Base-by-base conservation (phyloP, 2,888 invertebrate species). In the Drosophila neonasuta region DNA sequence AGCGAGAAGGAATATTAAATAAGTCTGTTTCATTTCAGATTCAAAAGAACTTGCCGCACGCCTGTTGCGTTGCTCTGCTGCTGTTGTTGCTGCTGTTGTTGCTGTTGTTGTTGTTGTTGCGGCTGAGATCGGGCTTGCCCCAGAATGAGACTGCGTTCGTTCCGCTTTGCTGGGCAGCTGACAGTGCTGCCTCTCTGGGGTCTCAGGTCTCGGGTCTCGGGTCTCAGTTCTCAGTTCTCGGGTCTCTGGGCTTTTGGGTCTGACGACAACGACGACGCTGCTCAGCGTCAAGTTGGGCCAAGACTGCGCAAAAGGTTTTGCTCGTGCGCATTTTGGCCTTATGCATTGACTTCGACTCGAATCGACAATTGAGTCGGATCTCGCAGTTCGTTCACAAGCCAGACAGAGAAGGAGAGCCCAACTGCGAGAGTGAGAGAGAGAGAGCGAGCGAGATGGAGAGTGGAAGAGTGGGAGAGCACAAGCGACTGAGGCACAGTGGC, bases 151-250 rank as follows among this genome's bases (percentile, higher is more conserved):
- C 77, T 65, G 62, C 66, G 79, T 65, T 73, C 86, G 82, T 83
- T 86, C 76, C 84, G 86, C 82, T 86, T 81, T 68, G 79, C 57
- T 84, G 86, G 68, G 81, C 81, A 82, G 81, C 86, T 86, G 80
- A 75, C 71, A 44, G 32, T 13, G 49, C 56, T 59, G 39, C 36
- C 49, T 20, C 51, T 52, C 41, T 15, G 39, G 36, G 36, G 36
- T 36, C 34, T 34, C 11, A 34, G 34, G 11, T 34, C 48, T 57
- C 39, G 29, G 48, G 15, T 57, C 48, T 39, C 44, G 32, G 17
- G 24, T 34, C 48, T 57, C 36, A 36, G n/a, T 15, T 57, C 48
- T 39, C 42, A 42, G 10, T 8, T 32, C 46, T 48, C 36, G 36
- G 39, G 29, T 57, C 48, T 41, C 44, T 52, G 55, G 17, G 39